Evolutionary conservation across 2,888 invertebrate species (phyloP).

Genomic region (Oscheius myriophilus): DNA sequence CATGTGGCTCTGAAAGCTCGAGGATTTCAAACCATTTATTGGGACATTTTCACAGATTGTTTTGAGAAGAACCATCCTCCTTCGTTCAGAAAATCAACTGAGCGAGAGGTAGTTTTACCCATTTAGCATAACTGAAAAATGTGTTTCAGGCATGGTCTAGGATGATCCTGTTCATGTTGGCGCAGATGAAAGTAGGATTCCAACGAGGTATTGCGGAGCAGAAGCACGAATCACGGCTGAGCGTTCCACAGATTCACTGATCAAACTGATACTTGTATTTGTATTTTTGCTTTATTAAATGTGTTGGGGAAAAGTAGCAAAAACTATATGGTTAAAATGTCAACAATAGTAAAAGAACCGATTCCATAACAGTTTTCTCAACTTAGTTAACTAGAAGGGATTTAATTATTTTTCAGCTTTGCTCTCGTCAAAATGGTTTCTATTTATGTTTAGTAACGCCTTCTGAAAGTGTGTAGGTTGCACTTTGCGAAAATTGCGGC

Average conservation of each 20-base stretch:
- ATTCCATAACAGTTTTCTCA: too few species aligned
- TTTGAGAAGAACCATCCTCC: constrained; percentile 57
- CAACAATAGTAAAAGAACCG: too few species aligned
- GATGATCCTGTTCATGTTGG: constrained; percentile 58
- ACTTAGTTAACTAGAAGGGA: too few species aligned
- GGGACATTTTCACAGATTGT: constrained; percentile 59
- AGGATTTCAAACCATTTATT: constrained; percentile 54
- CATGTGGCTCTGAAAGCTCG: constrained; percentile 43
- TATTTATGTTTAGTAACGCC: too few species aligned
- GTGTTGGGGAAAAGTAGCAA: too few species aligned
- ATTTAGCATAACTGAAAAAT: neutral
- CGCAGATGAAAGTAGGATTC: constrained; percentile 60
- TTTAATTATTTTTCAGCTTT: too few species aligned
- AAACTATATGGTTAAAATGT: too few species aligned
- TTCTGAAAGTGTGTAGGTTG: too few species aligned
- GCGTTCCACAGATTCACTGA: constrained; percentile 31
- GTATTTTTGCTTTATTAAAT: too few species aligned
- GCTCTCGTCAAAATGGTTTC: too few species aligned
- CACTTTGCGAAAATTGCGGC: too few species aligned
- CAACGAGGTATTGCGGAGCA: constrained; percentile 35
- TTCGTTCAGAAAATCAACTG: constrained; percentile 46
- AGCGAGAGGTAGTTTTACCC: constrained; percentile 36
- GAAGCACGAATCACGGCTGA: constrained; percentile 30
- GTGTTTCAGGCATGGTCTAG: constrained; percentile 51
- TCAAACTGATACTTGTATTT: neutral